phyloP scores from a whole-genome alignment of 2,888 invertebrate species.

The Pseudococcus longispinus region DNA sequence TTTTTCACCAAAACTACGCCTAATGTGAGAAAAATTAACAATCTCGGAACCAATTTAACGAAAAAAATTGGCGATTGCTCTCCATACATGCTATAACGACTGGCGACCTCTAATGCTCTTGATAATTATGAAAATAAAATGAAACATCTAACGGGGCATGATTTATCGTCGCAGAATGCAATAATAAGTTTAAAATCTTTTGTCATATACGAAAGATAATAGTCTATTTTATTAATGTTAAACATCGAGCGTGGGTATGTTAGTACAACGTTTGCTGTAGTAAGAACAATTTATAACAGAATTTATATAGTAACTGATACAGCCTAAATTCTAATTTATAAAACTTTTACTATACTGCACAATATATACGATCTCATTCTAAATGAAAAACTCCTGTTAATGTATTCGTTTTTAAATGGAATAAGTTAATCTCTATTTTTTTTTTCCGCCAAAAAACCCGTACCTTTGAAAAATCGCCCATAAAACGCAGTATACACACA shows the following conservation, averaged over 20 bases:
- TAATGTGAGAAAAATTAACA: constrained; percentile 22
- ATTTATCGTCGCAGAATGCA: constrained; percentile 17
- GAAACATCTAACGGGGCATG: constrained; percentile 8
- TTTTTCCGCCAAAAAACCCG: not conserved
- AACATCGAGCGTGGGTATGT: constrained; percentile 40
- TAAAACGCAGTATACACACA: not conserved
- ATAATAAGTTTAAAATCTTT: constrained; percentile 9
- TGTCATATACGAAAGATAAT: constrained; percentile 38
- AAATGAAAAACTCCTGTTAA: constrained; percentile 16
- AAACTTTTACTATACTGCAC: not conserved
- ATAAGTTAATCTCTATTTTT: constrained; percentile 12
- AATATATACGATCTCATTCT: not conserved
- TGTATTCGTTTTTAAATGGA: constrained; percentile 32
- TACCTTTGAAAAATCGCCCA: not conserved
- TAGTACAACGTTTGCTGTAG: not conserved
- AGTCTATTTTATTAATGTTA: constrained; percentile 33
- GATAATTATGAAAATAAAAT: constrained; percentile 22
- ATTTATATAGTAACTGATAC: constrained; percentile 18
- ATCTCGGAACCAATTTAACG: not conserved
- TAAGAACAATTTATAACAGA: constrained; percentile 23
- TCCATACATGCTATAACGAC: not conserved
- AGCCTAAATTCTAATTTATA: constrained; percentile 40
- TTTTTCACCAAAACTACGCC: not conserved
- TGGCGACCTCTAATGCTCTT: constrained; percentile 4
- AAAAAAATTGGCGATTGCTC: constrained; percentile 15